These are phyloP conservation scores for Agraylea sexmaculata DNA, from an alignment of 1,140 invertebrate genomes.

Conservation along the genomic window DNA sequence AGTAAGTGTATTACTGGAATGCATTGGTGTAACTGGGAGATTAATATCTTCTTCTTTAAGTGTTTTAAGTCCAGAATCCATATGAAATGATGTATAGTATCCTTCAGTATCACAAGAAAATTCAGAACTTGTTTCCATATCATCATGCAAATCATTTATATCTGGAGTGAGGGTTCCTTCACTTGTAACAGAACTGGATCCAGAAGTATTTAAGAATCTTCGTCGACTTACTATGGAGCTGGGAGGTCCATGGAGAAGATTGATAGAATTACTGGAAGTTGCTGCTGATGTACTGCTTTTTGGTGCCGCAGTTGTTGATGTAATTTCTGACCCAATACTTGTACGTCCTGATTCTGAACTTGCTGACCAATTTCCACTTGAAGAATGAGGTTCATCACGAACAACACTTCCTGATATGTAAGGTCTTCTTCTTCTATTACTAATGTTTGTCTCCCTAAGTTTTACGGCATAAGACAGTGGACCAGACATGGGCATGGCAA, in stretches of 20 bases:
- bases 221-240: constrained; percentile 56
- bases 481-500: constrained; percentile 38
- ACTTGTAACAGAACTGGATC: constrained; percentile 70
- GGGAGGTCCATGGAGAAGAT: constrained; percentile 48
- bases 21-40: constrained; percentile 47
- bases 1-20: constrained; percentile 47
- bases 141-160: constrained; percentile 62
- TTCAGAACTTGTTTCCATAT: constrained; percentile 82
- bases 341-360: constrained; percentile 80
- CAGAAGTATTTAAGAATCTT: constrained; percentile 56
- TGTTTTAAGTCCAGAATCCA: constrained; percentile 85
- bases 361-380: constrained; percentile 88
- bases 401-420: constrained; percentile 40
- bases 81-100: constrained; percentile 94
- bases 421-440: constrained; percentile 44
- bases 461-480: constrained; percentile 52
- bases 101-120: constrained; percentile 95
- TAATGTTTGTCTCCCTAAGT: constrained; percentile 54
- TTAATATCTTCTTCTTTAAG: constrained; percentile 62
- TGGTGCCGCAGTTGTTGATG: constrained; percentile 55
- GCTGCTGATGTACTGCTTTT: constrained; percentile 53
- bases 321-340: constrained; percentile 70
- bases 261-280: constrained; percentile 54
- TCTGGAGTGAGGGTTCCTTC: constrained; percentile 77
- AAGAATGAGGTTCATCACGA: constrained; percentile 72